Evolutionary conservation across 2,797 vertebrate genomes (phyloP).

Genomic region (Prionace glauca): DNA sequence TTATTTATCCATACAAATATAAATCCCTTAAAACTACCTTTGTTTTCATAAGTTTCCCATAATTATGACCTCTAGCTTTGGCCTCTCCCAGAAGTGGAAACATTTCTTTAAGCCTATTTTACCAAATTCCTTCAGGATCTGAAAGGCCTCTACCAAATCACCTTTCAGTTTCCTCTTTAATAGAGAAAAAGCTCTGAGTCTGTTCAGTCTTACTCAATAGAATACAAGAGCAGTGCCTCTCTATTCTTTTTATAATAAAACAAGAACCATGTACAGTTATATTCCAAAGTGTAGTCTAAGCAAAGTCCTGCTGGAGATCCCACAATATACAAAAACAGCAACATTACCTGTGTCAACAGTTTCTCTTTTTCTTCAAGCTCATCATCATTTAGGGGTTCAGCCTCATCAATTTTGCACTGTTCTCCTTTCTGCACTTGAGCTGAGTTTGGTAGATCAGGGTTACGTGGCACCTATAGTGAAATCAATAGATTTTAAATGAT

Average conservation of each 20-base stretch:
- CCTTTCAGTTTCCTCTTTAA: neutral
- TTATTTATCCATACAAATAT: no score
- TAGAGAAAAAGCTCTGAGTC: neutral
- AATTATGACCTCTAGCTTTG: neutral
- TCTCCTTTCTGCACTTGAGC: conserved; percentile 92
- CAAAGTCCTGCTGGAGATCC: neutral
- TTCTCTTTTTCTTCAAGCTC: conserved; percentile 97
- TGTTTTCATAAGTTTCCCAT: neutral
- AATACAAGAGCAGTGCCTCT: neutral
- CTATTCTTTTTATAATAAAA: neutral
- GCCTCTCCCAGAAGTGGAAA: neutral
- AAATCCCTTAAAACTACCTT: no score
- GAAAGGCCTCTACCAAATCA: neutral
- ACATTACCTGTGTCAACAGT: conserved; percentile 81
- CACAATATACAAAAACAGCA: neutral
- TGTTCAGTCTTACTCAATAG: neutral
- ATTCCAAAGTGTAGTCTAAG: neutral
- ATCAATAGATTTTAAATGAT: neutral
- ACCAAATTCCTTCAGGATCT: neutral
- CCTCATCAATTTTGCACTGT: conserved; percentile 94
- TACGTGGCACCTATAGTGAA: conserved; percentile 78
- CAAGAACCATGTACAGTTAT: neutral
- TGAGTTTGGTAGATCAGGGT: conserved; percentile 88
- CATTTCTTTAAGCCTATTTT: neutral
- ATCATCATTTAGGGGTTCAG: conserved; percentile 89